Percentiles rank a stretch among this genome's conserved stretches.
These are phyloP conservation scores for Megaceryle maxima DNA, from an alignment of 2,113 vertebrate genomes.

Conservation along the genomic window DNA sequence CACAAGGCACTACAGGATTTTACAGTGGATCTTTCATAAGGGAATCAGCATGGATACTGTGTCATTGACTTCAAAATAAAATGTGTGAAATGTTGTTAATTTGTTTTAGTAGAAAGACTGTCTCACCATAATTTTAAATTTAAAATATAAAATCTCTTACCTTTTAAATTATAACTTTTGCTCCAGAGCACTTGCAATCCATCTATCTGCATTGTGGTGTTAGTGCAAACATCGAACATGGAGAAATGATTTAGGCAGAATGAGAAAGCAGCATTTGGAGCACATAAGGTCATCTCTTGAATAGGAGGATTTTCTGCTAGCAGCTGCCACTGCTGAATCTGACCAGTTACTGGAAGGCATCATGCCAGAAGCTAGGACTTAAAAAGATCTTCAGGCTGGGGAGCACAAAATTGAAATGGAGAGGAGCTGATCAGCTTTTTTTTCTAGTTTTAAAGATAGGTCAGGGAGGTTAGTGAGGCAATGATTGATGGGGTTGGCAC, in stretches of 20 bases:
- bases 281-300: conserved; percentile 59
- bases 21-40: conserved; percentile 21
- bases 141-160: neutral
- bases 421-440: conserved; percentile 29
- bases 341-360: conserved; percentile 54
- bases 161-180: neutral
- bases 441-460: conserved; percentile 9
- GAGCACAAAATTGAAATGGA: conserved; percentile 37
- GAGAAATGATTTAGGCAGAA: neutral
- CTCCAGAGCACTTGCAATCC: neutral
- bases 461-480: neutral
- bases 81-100: neutral
- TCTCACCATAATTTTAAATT: neutral
- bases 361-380: conserved; percentile 46
- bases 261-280: conserved; percentile 43
- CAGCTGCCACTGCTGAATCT: conserved; percentile 64
- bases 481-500: neutral
- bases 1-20: conserved; percentile 38
- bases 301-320: conserved; percentile 62
- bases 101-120: neutral
- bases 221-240: neutral
- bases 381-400: conserved; percentile 43
- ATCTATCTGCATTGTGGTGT: neutral
- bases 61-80: neutral
- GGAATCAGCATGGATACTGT: neutral